Conservation (phyloP, 2,113 vertebrate genomes). For the Gymnarchus niloticus region DNA sequence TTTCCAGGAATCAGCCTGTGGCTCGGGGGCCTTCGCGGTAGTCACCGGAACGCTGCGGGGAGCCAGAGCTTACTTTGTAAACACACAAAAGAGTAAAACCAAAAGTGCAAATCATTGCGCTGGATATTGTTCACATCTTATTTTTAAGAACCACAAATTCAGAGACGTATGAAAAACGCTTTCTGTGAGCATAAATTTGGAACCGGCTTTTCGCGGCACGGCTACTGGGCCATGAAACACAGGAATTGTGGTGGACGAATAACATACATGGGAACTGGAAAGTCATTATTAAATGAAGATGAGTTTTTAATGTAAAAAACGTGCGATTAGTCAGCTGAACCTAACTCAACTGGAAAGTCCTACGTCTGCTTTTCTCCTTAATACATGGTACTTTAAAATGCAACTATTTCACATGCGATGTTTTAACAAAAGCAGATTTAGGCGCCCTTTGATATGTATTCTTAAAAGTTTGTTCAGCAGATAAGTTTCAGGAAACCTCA, state of each 20-base stretch:
- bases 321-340: neutral
- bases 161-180: neutral
- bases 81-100: neutral
- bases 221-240: neutral
- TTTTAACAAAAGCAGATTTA: neutral
- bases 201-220: neutral
- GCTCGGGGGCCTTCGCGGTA: neutral
- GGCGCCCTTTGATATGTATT: neutral
- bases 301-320: neutral
- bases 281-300: neutral
- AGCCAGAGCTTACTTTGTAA: neutral
- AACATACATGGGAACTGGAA: neutral
- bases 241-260: neutral
- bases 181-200: neutral
- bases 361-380: neutral
- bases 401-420: neutral
- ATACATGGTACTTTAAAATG: neutral
- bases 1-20: neutral
- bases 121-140: neutral
- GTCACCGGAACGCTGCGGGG: neutral
- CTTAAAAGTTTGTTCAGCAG: neutral
- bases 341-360: neutral
- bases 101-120: neutral
- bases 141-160: constrained; percentile 1
- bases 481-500: neutral